Base-by-base conservation (phyloP, 2,113 vertebrate genomes). In the Thalassarche chlororhynchos region DNA sequence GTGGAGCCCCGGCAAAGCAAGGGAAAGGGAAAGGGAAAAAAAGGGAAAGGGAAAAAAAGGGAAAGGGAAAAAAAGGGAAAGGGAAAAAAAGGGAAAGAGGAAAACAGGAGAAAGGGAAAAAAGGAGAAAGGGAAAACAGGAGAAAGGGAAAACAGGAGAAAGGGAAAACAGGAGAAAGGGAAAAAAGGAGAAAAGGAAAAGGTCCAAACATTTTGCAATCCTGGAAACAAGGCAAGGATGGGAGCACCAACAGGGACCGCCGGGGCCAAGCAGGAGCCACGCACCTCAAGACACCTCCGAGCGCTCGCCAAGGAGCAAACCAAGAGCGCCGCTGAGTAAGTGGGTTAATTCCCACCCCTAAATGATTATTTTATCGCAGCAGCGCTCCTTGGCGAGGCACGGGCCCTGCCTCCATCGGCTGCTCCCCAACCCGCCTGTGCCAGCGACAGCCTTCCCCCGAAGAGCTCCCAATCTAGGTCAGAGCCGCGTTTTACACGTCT, bases 401-500 rank as follows among this genome's bases (percentile, higher is more conserved):
- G 2, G 70, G 75, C 82, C 66, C 84, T 94, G 84, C 92, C 92
- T 78, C 60, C 3, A 0, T 79, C 2, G 24, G 20, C 87, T 54
- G 87, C 84, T 91, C 89, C 91, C 77, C 91, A 79, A 2, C 75
- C 84, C 5, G 1, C 74, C 78, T 5, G 26, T 55, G 83, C 58
- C 92, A 60, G 71, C 2, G 1, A 4, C 83, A 84, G 89, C 93
- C 87, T 92, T 40, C 92, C 90, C 87, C 90, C 14, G 0, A 87
- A 82, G 92, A 94, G 92, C 90, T 95, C 74, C 61, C 78, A 82
- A 94, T 95, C 74, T 95, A 92, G 96, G 96, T 97, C 96, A 97
- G 95, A 94, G 96, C 90, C 34, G 1, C 6, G 1, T 58, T 87
- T n/a, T 15, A 58, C 25, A 79, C 20, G 0, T n/a, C 85, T 83